These are phyloP conservation scores for Melanotaenia parkinsoni DNA, from an alignment of 2,797 vertebrate species.

Conservation along the genomic window DNA sequence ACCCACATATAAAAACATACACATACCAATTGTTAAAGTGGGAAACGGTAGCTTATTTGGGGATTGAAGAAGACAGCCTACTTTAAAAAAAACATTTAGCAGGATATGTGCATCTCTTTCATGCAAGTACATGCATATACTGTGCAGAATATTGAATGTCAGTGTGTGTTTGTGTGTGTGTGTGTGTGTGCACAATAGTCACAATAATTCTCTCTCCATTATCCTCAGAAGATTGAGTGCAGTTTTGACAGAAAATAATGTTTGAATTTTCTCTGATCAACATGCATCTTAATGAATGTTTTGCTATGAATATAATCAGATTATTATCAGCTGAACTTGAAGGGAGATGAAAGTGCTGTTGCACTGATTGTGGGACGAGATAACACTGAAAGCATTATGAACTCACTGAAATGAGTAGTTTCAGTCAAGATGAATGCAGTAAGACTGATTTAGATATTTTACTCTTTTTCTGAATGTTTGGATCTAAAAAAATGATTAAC, in stretches of 20 bases:
- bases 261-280: conserved; percentile 50
- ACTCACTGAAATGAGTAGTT: not conserved
- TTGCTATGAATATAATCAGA: conserved; percentile 27
- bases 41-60: not conserved
- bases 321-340: conserved; percentile 29
- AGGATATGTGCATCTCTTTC: not conserved
- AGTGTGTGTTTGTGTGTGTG: not conserved
- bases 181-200: not conserved
- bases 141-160: not conserved
- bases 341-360: conserved; percentile 5
- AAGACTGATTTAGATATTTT: not conserved
- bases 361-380: conserved; percentile 1
- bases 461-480: not conserved
- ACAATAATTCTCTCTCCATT: not conserved
- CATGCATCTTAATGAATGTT: conserved; percentile 41
- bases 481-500: not conserved
- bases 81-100: not conserved
- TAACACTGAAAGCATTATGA: not conserved
- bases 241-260: conserved; percentile 39
- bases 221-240: not conserved
- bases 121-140: conserved; percentile 2
- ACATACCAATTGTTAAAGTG: not conserved
- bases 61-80: not conserved
- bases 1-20: not conserved
- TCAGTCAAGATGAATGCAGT: not conserved